Evolutionary conservation across 2,797 vertebrate genomes (phyloP), one percentile per base, ranked within the genome.

Genomic region (Dallia pectoralis): DNA sequence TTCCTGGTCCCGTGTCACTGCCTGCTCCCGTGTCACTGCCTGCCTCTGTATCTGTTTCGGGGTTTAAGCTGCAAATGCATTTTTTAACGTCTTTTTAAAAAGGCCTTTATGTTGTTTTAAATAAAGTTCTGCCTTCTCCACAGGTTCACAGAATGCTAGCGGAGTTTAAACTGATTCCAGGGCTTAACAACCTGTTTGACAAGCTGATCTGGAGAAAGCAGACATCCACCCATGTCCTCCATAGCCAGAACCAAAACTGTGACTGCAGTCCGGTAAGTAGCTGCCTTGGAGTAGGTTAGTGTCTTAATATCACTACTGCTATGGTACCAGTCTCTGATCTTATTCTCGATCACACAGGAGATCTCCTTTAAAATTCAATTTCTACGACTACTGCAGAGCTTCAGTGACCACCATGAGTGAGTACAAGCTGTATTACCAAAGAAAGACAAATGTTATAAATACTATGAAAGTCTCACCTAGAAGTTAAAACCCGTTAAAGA

Each of bases 361-460:
- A 98, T 99, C 85, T 97, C 98, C 63, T 93, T 99, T 85, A 99
- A 99, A 92, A 99, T 99, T 85, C 97, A 99, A 85, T 99, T 99
- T 81, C 85, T 99, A 89, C 92, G 98, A 82, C 93, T 99, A 72
- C 95, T 99, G 62, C 98, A 99, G 90, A 99, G 97, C 88, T 99
- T 99, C 90, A 99, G 97, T 70, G 97, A 99, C 87, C 97, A 99
- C 82, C 97, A 99, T 0, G 97, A 99, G 97, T 99, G 91, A 96
- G 96, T 93, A 11, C 2, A 3, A 59, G 25, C 53, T 11, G 53
- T 59, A 59, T 59, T 11, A 4, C 53, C 25, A 25, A 11, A n/a
- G n/a, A 56, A 56, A 22, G 16, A 56, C 51, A 11, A 4, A 53
- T 53, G n/a, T 56, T n/a, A 56, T 56, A 56, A 8, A 25, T 9